Base-by-base conservation (phyloP, 2,888 invertebrate genomes). In the Perizoma affinitatum region DNA sequence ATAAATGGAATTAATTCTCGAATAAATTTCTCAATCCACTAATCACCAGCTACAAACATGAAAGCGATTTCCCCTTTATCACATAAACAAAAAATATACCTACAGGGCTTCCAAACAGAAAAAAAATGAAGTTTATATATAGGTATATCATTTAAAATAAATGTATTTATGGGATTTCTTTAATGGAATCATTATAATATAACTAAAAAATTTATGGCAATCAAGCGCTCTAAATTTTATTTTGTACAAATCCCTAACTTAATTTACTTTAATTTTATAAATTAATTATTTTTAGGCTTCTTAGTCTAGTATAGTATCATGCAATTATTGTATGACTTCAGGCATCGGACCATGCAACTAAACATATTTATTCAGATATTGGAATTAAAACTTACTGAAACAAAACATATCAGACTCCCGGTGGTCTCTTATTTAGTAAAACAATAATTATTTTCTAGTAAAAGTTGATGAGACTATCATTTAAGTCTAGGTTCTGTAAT, bases 161-260 rank as follows among this genome's bases (percentile, higher is more conserved):
- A 22, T 22, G 22, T 22, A 22, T 22, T 22, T 22, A 22, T 22
- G 22, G 22, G 22, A 22, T 22, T 22, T 22, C 22, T 22, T 22
- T 22, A 38, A 6, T 38, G 38, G 7, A 22, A 35, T 46, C 11
- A 11, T 46, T 10, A 4, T 46, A 34, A 0, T 8, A 8, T 34
- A 42, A 43, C 48, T 59, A 55, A 53, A 72, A 76, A 73, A 71
- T 77, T 80, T 86, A 88, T 87, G 87, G 87, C 87, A 87, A 80
- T 74, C 66, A 81, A 83, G 81, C 81, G 70, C 70, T 75, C 74
- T 63, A 54, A 36, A 7, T 45, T 11, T 62, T 58, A 57, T 58
- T 62, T 62, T 62, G 50, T 61, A 54, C 58, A 58, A 54, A 48
- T 50, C 34, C 9, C 43, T 53, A 38, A 22, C 22, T 22, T 40